phyloP scores from a whole-genome alignment of 1,140 invertebrate species.

The Bilobella aurantiaca region DNA sequence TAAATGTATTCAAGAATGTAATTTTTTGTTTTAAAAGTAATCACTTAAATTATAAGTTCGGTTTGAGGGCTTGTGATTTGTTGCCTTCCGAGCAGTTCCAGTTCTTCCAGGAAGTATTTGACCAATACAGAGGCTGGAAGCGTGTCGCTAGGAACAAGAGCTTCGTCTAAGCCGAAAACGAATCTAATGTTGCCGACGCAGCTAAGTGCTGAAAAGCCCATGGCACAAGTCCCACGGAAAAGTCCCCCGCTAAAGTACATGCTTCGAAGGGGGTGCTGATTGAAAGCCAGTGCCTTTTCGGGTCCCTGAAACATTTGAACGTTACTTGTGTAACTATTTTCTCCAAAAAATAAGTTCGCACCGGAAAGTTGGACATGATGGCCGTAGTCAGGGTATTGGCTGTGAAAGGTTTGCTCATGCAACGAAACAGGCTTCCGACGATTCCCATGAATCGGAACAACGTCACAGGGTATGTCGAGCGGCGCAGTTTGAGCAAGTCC shows the following conservation, averaged over 20 bases:
- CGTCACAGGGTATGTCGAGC: neutral
- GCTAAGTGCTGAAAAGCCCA: conserved; percentile 3
- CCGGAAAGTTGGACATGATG: neutral
- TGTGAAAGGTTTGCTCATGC: neutral
- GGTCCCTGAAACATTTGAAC: neutral
- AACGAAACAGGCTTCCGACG: neutral
- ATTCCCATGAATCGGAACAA: neutral
- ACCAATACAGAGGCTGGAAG: neutral
- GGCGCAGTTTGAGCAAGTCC: neutral
- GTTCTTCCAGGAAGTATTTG: neutral
- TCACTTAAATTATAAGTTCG: neutral
- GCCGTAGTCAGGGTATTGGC: neutral
- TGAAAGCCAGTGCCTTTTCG: neutral
- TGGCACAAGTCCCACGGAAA: neutral
- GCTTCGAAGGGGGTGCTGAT: neutral
- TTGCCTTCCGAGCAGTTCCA: neutral
- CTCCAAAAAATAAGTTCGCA: neutral
- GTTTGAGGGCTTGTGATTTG: neutral
- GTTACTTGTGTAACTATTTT: neutral
- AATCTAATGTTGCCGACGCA: neutral
- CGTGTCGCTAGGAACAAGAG: neutral
- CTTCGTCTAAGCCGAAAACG: neutral
- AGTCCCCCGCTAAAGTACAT: neutral
- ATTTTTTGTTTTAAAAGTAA: neutral
- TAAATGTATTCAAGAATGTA: neutral